Conservation (phyloP, 2,113 vertebrate genomes). For the Ibidorhyncha struthersii region DNA sequence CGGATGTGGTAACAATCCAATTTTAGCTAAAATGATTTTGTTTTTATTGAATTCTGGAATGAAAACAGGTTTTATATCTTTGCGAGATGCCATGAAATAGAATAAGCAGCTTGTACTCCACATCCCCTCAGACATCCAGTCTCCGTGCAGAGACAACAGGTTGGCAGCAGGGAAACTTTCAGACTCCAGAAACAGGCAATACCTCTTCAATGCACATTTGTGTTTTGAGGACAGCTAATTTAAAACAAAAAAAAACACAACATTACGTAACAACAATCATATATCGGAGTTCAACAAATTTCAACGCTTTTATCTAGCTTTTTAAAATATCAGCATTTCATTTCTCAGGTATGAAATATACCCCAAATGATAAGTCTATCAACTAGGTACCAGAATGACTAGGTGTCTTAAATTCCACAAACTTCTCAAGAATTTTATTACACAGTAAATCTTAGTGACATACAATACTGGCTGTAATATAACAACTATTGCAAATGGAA, state of each 20-base stretch:
- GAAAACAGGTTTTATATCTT: conserved; percentile 1
- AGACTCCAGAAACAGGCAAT: background rate
- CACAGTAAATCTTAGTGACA: background rate
- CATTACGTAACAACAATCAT: background rate
- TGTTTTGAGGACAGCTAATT: background rate
- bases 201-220: background rate
- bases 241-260: background rate
- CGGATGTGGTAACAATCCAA: background rate
- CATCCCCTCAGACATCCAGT: background rate
- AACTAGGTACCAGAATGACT: background rate
- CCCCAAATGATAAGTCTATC: background rate
- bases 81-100: conserved; percentile 9
- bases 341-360: background rate
- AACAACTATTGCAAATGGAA: background rate
- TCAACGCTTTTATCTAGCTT: background rate
- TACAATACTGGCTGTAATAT: background rate
- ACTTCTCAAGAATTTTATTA: background rate
- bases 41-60: conserved; percentile 33
- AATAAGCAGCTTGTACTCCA: conserved; percentile 21
- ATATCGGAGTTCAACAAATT: background rate
- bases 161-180: background rate
- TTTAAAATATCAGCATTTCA: background rate
- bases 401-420: background rate
- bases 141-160: background rate
- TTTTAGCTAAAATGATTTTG: conserved; percentile 16